Evolutionary conservation across 1,140 invertebrate species (phyloP), one percentile per base, ranked within the genome.

Genomic region (Drosophila erecta): DNA sequence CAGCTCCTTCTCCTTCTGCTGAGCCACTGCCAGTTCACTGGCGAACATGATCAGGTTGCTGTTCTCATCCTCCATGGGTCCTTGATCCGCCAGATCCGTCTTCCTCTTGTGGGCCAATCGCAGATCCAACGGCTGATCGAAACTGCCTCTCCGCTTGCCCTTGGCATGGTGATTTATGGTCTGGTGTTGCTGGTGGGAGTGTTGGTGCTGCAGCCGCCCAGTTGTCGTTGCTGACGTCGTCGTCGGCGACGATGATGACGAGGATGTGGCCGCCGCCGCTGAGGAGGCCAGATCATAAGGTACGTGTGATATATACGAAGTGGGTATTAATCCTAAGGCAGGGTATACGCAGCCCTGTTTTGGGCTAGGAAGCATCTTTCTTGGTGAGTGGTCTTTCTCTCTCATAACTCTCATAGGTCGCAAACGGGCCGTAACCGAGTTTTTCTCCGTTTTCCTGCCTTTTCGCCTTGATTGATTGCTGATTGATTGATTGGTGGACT

Each of bases 41-140:
- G 72, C 75, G 37, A 78, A 86, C 69, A 86, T 58, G 7, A 85
- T 85, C 40, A 85, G 59, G 56, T 85, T 85, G 51, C 81, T 85
- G 35, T 85, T 85, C 59, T 85, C 81, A 41, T 85, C 81, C 73
- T 85, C 81, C 67, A 86, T 56, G 17, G 76, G 81, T 11, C 65
- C 65, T 4, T 46, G 64, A 24, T 71, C 59, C 5, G 8, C 54
- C 57, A 51, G 27, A 15, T 64, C 67, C 43, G 40, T 35, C 35
- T 65, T 71, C 10, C 94, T 92, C 72, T 97, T 97, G 90, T 96
- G 95, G 44, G 96, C 96, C 44, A 97, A 94, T 66, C 96, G 94
- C 10, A 98, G 93, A 91, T 98, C 97, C 46, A 98, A 92, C 3
- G 97, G 97, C 85, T 96, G 95, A 72, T 96, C 96, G 24, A 93